Base-by-base conservation (phyloP, 2,113 vertebrate species). In the Heteronetta atricapilla region DNA sequence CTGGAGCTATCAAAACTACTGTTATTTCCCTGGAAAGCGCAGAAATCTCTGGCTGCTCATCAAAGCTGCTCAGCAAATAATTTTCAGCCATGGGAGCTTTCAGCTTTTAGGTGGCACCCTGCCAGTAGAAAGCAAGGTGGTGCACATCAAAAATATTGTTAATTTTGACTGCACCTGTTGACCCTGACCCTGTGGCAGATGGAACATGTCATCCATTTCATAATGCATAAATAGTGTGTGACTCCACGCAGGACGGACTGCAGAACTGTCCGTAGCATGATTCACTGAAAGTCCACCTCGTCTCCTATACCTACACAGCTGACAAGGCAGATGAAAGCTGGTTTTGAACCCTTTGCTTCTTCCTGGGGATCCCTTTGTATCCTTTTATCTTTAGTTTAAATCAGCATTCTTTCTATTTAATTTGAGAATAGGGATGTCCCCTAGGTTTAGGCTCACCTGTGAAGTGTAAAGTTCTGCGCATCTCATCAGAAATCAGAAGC, bases 161-260 rank as follows among this genome's bases (percentile, higher is more conserved):
- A 62, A 66, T 80, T 92, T 85, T 85, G 70, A 62, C 70, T 55
- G 73, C 67, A 92, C 58, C 86, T 94, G 86, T 68, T 89, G 73
- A 68, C 66, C 69, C n/a, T 86, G 76, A 88, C 28, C 40, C 26
- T 38, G n/a, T 59, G 44, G 38, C 56, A 86, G 77, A 86, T 53
- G 62, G 73, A 86, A 92, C 34, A 48, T 0, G 6, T 38, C 28
- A 42, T 68, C 44, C 0, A 2, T 84, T 92, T 92, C 28, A 58
- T 79, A 84, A 62, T 0, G 0, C 6, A 8, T 33, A 76, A 95
- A 87, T 79, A 79, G 33, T 50, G 28, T 2, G 1, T 44, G 3
- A 5, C 28, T 92, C 58, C 13, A 9, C 0, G 1, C 15, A 70
- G 55, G 33, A 74, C 1, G 3, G 44, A 29, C 46, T 70, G 50